Percentiles rank a stretch among this genome's conserved stretches.
Conservation (phyloP, 1,140 invertebrate genomes). For the Archivesica marissinica region DNA sequence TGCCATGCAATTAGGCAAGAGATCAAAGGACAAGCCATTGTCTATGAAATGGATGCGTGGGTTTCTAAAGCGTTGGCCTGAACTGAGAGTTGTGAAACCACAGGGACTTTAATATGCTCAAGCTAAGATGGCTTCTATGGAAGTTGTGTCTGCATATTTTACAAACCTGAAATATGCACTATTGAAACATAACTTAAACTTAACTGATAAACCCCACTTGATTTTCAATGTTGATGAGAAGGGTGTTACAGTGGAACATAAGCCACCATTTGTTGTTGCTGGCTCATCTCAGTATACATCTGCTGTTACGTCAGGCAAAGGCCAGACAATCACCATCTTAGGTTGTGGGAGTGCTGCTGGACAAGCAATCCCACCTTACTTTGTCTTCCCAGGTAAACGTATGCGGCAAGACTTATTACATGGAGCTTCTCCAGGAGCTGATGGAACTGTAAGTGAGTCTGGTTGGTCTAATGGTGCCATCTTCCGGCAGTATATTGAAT, state of each 20-base stretch:
- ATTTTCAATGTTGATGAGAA: conserved; percentile 84
- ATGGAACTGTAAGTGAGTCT: conserved; percentile 23
- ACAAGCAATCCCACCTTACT: conserved; percentile 78
- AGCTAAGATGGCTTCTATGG: too few species aligned
- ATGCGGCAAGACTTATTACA: conserved; percentile 71
- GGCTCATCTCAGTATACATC: conserved; percentile 59
- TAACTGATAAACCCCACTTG: conserved; percentile 73
- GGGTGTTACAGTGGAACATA: conserved; percentile 80
- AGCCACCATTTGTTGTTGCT: conserved; percentile 50
- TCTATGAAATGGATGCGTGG: too few species aligned
- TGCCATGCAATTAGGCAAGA: too few species aligned
- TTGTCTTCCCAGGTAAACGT: conserved; percentile 81
- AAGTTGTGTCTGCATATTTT: too few species aligned
- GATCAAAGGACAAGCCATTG: too few species aligned
- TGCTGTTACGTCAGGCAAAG: conserved; percentile 79
- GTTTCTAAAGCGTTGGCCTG: too few species aligned
- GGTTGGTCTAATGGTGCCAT: conserved; percentile 43
- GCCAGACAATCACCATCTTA: conserved; percentile 82
- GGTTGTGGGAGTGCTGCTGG: conserved; percentile 81
- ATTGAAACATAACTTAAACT: too few species aligned
- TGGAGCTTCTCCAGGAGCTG: not conserved
- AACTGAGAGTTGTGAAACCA: too few species aligned
- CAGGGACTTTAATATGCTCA: too few species aligned
- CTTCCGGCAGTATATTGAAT: conserved; percentile 25
- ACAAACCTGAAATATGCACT: too few species aligned